These are phyloP conservation scores for Aphelinus atriplicis DNA, from an alignment of 1,140 invertebrate species.

Conservation along the genomic window DNA sequence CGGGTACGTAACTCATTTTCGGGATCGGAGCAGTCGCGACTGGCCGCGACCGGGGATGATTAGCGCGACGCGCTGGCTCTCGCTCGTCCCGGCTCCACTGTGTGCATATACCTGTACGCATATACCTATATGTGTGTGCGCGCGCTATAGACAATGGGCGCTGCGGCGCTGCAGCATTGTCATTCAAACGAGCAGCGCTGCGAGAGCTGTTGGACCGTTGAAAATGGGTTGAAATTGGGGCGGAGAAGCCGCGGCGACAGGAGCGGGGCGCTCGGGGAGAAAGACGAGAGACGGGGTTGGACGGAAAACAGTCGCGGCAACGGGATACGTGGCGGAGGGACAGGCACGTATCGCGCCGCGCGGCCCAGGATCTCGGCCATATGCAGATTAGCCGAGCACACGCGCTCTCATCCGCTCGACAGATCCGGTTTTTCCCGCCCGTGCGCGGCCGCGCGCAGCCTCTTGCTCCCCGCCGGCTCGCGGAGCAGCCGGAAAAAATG, in stretches of 20 bases:
- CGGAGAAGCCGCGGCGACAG: constrained; percentile 28
- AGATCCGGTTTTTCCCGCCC: constrained; percentile 59
- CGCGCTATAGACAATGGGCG: too few relatives aligned
- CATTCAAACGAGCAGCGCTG: constrained; percentile 57
- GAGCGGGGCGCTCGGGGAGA: constrained; percentile 39
- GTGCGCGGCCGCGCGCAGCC: constrained; percentile 9
- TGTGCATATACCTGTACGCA: too few relatives aligned
- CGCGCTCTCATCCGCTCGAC: constrained; percentile 53
- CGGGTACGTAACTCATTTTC: not conserved
- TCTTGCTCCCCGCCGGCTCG: not conserved
- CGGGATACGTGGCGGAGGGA: constrained; percentile 18
- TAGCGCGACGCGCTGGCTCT: too few relatives aligned
- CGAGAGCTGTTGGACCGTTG: constrained; percentile 42
- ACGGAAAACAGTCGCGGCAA: not conserved
- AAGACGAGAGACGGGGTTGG: constrained; percentile 34
- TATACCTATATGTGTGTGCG: too few relatives aligned
- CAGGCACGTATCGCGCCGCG: constrained; percentile 22
- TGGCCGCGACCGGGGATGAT: not conserved
- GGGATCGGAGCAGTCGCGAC: not conserved
- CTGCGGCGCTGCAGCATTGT: constrained; percentile 46
- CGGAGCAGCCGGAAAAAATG: constrained; percentile 6
- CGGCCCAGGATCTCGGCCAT: constrained; percentile 57
- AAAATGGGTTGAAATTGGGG: constrained; percentile 54
- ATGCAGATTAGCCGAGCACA: constrained; percentile 64
- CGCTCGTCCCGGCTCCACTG: too few relatives aligned